phyloP scores from a whole-genome alignment of 2,888 invertebrate species.

The Idaea aversata region DNA sequence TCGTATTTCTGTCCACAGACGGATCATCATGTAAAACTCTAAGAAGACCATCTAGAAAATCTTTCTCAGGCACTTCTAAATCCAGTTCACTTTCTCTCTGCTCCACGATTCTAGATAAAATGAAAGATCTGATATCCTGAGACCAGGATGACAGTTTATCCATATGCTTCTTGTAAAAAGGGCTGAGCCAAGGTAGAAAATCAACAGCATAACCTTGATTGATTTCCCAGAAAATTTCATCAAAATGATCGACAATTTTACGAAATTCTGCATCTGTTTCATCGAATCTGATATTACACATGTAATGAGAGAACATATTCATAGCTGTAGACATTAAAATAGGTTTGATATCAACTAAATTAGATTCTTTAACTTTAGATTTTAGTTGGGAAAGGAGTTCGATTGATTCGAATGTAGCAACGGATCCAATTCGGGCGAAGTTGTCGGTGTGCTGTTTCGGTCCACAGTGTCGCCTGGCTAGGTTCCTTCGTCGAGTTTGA shows the following conservation, averaged over 20 bases:
- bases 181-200: slow-evolving; percentile 90
- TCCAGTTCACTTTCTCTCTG: slow-evolving; percentile 79
- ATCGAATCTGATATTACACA: slow-evolving; percentile 90
- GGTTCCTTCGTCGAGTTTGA: slow-evolving; percentile 87
- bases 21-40: slow-evolving; percentile 84
- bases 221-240: slow-evolving; percentile 95
- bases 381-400: slow-evolving; percentile 81
- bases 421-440: slow-evolving; percentile 85
- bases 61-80: slow-evolving; percentile 82
- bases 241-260: slow-evolving; percentile 85
- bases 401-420: slow-evolving; percentile 83
- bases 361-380: slow-evolving; percentile 56
- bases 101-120: slow-evolving; percentile 85
- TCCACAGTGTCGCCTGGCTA: slow-evolving; percentile 90
- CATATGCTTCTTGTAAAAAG: slow-evolving; percentile 86
- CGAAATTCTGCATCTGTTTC: slow-evolving; percentile 83
- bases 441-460: slow-evolving; percentile 87
- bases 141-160: slow-evolving; percentile 85
- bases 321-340: slow-evolving; percentile 86
- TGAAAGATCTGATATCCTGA: slow-evolving; percentile 85
- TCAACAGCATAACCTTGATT: slow-evolving; percentile 94
- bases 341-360: slow-evolving; percentile 83
- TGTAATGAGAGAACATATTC: slow-evolving; percentile 92
- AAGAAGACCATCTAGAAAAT: slow-evolving; percentile 90
- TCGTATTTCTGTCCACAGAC: slow-evolving; percentile 87